A percentile compares a stretch with the other conserved stretches of the same genome.
Evolutionary conservation across 2,888 invertebrate genomes (phyloP).

Genomic region (Aproaerema taeniolella): DNA sequence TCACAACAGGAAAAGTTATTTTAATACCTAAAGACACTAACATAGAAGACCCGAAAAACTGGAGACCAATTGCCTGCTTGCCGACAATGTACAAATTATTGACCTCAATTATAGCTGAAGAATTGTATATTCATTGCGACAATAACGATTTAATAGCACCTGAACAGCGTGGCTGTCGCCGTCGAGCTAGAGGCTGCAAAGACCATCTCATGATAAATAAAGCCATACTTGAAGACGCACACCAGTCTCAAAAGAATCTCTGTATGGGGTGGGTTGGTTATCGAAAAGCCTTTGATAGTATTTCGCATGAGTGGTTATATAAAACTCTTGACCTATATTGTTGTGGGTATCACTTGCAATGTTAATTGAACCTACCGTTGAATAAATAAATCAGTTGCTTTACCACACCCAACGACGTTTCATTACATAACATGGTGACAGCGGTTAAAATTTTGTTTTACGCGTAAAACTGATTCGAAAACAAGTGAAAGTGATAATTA

Average conservation of each 20-base stretch:
- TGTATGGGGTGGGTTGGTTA: slow-evolving; percentile 16
- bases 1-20: slow-evolving; percentile 13
- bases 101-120: slow-evolving; percentile 10
- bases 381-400: too few relatives aligned
- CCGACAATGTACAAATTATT: slow-evolving; percentile 15
- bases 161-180: slow-evolving; percentile 15
- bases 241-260: slow-evolving; percentile 15
- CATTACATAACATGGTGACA: too few relatives aligned
- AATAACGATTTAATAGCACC: slow-evolving; percentile 9
- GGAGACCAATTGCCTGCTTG: slow-evolving; percentile 14
- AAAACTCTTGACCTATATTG: background rate
- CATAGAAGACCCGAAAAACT: slow-evolving; percentile 8
- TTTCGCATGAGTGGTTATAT: background rate
- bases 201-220: slow-evolving; percentile 18
- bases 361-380: too few relatives aligned
- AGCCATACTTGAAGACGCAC: slow-evolving; percentile 15
- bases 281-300: slow-evolving; percentile 14
- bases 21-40: slow-evolving; percentile 8
- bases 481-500: too few relatives aligned
- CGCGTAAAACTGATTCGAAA: too few relatives aligned
- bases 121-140: slow-evolving; percentile 8
- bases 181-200: slow-evolving; percentile 14
- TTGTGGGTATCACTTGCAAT: too few relatives aligned
- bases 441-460: too few relatives aligned
- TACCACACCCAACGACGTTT: too few relatives aligned